A percentile compares a stretch with the other conserved stretches of the same genome.
These are phyloP conservation scores for Oligia latruncula DNA, from an alignment of 2,888 invertebrate genomes.

Conservation along the genomic window DNA sequence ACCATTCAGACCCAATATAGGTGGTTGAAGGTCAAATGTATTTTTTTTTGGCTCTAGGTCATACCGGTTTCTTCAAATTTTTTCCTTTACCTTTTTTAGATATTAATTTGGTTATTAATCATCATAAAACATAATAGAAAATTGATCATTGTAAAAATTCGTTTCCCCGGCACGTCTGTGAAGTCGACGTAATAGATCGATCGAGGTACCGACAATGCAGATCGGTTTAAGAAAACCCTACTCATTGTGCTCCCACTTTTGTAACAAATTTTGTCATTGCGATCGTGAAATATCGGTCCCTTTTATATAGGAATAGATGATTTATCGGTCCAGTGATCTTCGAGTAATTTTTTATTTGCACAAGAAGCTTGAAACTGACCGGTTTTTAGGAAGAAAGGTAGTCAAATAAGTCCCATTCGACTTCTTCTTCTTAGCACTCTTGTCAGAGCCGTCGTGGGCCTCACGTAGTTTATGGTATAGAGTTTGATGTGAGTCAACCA, in stretches of 20 bases:
- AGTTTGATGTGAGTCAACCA: not conserved
- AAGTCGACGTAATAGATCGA: conserved; percentile 51
- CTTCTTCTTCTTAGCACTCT: not conserved
- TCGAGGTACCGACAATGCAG: conserved; percentile 48
- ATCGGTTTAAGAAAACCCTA: conserved; percentile 48
- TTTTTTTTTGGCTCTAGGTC: not conserved
- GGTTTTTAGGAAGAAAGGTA: conserved; percentile 2
- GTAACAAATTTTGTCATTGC: conserved; percentile 58
- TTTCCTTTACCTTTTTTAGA: conserved; percentile 3
- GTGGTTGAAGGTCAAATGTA: not conserved
- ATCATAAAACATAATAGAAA: conserved; percentile 32
- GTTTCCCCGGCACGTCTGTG: conserved; percentile 51
- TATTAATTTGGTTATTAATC: conserved; percentile 11
- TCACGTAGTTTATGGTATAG: not conserved
- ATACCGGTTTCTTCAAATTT: not conserved
- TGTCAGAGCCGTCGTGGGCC: not conserved
- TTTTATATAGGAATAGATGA: conserved; percentile 55
- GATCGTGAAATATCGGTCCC: conserved; percentile 45
- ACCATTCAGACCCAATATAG: not conserved
- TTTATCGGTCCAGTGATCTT: conserved; percentile 53
- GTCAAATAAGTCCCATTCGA: not conserved
- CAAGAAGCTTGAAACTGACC: not conserved
- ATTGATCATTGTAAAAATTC: conserved; percentile 52
- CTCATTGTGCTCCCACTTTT: conserved; percentile 47
- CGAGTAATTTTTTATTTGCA: conserved; percentile 39